phyloP scores from a whole-genome alignment of 2,888 invertebrate genomes.

The Acleris sparsana region DNA sequence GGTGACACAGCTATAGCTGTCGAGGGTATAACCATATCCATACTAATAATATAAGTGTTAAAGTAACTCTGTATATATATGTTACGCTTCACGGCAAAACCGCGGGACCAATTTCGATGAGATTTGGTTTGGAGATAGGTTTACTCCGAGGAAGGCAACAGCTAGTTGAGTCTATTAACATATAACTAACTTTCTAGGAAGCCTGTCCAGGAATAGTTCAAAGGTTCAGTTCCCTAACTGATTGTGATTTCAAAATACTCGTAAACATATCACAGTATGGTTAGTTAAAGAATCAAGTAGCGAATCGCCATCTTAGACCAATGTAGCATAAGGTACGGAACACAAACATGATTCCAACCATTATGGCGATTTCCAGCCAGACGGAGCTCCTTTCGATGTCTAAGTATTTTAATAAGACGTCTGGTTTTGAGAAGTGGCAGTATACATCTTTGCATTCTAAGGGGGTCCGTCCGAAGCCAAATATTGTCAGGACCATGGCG shows the following conservation, averaged over 20 bases:
- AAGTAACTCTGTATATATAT: no score
- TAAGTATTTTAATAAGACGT: constrained; percentile 83
- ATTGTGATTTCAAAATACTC: constrained; percentile 21
- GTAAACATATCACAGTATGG: constrained; percentile 42
- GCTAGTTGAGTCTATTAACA: no score
- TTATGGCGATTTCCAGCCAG: constrained; percentile 80
- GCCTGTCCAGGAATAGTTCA: background rate
- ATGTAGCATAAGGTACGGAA: constrained; percentile 83
- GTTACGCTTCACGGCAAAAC: no score
- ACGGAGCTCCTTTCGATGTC: constrained; percentile 84
- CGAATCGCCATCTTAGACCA: constrained; percentile 81
- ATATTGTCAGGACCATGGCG: constrained; percentile 84
- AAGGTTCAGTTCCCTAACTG: background rate
- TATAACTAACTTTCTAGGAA: no score
- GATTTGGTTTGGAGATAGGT: no score
- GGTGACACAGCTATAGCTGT: no score
- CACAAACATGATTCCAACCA: constrained; percentile 80
- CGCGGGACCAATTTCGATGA: no score
- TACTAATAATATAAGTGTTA: no score
- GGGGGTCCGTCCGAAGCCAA: constrained; percentile 84
- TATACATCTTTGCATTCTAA: constrained; percentile 85
- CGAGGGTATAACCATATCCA: no score
- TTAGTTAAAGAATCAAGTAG: constrained; percentile 59
- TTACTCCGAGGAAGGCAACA: no score
- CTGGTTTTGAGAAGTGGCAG: constrained; percentile 87